Percentiles rank a stretch among this genome's conserved stretches.
Evolutionary conservation across 2,797 vertebrate genomes (phyloP).

Genomic region (Amblyopsis hoosieri): DNA sequence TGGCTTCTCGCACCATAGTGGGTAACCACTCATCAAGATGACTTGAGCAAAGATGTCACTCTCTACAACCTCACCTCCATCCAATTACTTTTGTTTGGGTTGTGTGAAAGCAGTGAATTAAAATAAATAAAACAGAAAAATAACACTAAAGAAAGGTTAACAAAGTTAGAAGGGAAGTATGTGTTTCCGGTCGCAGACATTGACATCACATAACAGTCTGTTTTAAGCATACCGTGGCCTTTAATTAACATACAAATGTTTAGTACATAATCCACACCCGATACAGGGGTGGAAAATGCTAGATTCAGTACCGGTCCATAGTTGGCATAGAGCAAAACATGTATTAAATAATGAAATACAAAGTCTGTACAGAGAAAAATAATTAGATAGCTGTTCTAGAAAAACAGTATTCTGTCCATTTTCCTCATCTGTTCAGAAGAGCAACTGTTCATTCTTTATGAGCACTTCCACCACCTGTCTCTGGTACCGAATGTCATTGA

Average conservation of each 20-base stretch:
- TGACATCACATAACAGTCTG: too few relatives aligned
- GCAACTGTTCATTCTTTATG: conserved; percentile 95
- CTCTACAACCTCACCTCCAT: too few relatives aligned
- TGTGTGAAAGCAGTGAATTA: too few relatives aligned
- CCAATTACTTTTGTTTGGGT: too few relatives aligned
- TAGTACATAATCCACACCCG: conserved; percentile 83
- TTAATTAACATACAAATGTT: conserved; percentile 79
- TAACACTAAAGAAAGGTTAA: too few relatives aligned
- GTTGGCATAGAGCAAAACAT: conserved; percentile 62
- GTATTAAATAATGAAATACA: conserved; percentile 50
- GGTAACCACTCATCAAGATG: too few relatives aligned
- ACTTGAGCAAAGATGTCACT: too few relatives aligned
- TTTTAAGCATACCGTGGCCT: too few relatives aligned
- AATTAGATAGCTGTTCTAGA: conserved; percentile 73
- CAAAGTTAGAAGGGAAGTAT: too few relatives aligned
- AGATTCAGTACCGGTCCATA: conserved; percentile 80
- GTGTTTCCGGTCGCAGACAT: too few relatives aligned
- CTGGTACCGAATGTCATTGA: conserved; percentile 98
- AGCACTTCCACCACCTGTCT: conserved; percentile 98
- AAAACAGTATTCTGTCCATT: conserved; percentile 60
- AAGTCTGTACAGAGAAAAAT: conserved; percentile 79
- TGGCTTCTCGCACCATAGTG: too few relatives aligned
- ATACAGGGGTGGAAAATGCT: conserved; percentile 71
- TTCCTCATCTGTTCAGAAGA: conserved; percentile 84
- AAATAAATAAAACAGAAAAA: too few relatives aligned